Conservation (phyloP, 2,888 invertebrate species). For the Laspeyria flexula region DNA sequence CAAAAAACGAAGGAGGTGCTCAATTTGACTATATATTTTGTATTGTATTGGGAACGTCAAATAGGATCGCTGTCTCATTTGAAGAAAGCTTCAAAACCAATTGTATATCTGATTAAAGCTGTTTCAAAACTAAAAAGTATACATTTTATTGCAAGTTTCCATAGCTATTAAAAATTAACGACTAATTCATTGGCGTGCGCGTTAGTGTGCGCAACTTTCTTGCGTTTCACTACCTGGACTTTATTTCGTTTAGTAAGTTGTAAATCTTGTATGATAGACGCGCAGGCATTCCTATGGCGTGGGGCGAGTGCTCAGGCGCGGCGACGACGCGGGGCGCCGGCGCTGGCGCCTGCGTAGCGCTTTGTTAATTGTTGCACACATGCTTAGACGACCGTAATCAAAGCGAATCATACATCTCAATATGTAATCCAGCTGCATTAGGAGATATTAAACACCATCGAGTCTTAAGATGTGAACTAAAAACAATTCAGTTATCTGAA, state of each 20-base stretch:
- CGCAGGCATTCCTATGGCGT: conserved; percentile 7
- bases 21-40: no score
- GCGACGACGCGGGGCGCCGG: neutral
- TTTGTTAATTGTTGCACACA: neutral
- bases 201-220: neutral
- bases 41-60: no score
- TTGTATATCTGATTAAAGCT: no score
- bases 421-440: no score
- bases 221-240: neutral
- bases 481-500: no score
- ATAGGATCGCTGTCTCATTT: neutral
- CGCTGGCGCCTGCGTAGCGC: conserved; percentile 7
- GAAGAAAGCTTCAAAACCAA: no score
- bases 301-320: neutral
- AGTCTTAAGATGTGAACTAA: no score
- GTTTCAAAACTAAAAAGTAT: neutral
- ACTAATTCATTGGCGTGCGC: neutral
- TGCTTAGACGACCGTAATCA: neutral
- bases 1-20: no score
- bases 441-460: no score
- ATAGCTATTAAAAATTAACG: neutral
- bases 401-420: neutral
- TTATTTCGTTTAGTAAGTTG: neutral
- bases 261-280: conserved; percentile 27
- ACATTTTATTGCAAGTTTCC: neutral